Base-by-base conservation (phyloP, 2,888 invertebrate species). In the Drosophila histrio region DNA sequence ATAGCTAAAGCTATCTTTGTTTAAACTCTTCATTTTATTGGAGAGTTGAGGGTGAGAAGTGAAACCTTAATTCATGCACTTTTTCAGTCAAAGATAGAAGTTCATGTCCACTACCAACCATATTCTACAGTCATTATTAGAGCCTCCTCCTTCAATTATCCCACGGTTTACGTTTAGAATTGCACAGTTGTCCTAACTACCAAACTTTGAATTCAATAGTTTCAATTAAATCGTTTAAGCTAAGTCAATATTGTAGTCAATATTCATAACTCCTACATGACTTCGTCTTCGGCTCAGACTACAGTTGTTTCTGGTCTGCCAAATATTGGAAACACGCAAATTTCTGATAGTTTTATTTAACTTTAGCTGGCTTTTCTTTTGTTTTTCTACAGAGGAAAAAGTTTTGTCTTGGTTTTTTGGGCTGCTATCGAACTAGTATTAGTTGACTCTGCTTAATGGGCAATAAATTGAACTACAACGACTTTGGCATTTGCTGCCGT, bases 391-490 rank as follows among this genome's bases (percentile, higher is more conserved):
- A 6, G 15, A 30, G 21, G 63, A 0, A 60, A 52, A 30, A 65
- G 59, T 72, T 80, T 71, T 54, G 65, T 54, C 63, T 78, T 43
- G 6, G 49, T 60, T 43, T 65, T 54, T 19, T 47, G 34, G 15
- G 22, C 32, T 58, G 28, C 44, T 28, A 49, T 54, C 64, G 81
- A 80, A 69, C 75, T 71, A n/a, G n/a, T n/a, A 71, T 80, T 84
- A 64, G 71, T 86, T 72, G 80, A 83, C 69, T 81, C 56, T 50
- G 64, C 72, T 68, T 76, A 84, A 83, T 81, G 78, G 73, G 74
- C 76, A 76, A 84, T 84, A 83, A 83, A 83, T 87, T 83, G 79
- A 81, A 73, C 67, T 59, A 59, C 58, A 76, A 56, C 62, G 59
- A 59, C 53, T 54, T 59, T 57, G 59, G 58, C 58, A 53, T 52